phyloP scores from a whole-genome alignment of 2,113 vertebrate genomes.

The Siniperca chuatsi region DNA sequence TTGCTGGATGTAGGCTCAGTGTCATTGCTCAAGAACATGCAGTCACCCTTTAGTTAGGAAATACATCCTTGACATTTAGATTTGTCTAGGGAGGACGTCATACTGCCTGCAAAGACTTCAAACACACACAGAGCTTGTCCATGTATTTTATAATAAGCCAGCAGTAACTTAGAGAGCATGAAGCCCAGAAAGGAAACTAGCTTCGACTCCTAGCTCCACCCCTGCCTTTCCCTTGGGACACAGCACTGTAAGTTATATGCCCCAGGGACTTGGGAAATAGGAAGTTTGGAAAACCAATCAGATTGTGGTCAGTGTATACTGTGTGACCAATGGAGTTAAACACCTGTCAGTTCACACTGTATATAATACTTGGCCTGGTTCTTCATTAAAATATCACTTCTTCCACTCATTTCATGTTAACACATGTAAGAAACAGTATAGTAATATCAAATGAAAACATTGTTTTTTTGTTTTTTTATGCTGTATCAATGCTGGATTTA shows the following conservation, averaged over 20 bases:
- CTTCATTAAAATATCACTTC: not conserved
- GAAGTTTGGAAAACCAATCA: constrained; percentile 57
- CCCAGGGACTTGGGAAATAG: constrained; percentile 33
- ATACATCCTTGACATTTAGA: constrained; percentile 27
- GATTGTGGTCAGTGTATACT: constrained; percentile 26
- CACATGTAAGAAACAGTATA: not conserved
- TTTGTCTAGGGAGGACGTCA: constrained; percentile 34
- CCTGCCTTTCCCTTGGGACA: constrained; percentile 5
- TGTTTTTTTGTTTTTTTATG: not conserved
- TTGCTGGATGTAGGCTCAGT: constrained; percentile 11
- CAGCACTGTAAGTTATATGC: constrained; percentile 45
- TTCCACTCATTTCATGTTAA: not conserved
- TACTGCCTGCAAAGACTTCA: constrained; percentile 4
- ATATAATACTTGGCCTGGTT: constrained; percentile 8
- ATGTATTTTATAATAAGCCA: constrained; percentile 19
- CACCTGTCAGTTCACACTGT: constrained; percentile 32
- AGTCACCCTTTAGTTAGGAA: not conserved
- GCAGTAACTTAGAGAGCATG: constrained; percentile 32
- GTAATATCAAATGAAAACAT: not conserved
- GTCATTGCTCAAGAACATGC: not conserved
- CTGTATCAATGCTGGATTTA: not conserved
- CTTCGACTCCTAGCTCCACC: constrained; percentile 20
- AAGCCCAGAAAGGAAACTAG: constrained; percentile 50
- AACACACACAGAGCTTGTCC: constrained; percentile 26
- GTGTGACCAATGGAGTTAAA: constrained; percentile 44